A percentile compares a stretch with the other conserved stretches of the same genome.
Evolutionary conservation across 2,113 vertebrate genomes (phyloP).

Genomic region (Proterorhinus semilunaris): DNA sequence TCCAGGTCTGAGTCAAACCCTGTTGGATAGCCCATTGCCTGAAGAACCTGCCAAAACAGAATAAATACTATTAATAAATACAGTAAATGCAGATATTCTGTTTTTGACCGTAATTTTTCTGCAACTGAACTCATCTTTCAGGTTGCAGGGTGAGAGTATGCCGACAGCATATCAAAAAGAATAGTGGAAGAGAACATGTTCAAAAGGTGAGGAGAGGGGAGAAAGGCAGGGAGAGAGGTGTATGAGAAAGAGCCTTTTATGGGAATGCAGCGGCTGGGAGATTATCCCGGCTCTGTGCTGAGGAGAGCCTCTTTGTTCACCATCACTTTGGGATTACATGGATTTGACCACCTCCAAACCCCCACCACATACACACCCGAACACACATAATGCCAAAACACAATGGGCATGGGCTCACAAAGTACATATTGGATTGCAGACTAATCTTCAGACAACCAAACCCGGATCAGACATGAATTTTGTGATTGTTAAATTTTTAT

Average conservation of each 20-base stretch:
- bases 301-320: slow-evolving; percentile 73
- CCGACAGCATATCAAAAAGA: background rate
- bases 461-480: background rate
- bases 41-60: slow-evolving; percentile 82
- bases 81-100: background rate
- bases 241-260: slow-evolving; percentile 65
- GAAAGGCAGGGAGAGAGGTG: slow-evolving; percentile 39
- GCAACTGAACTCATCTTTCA: slow-evolving; percentile 20
- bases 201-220: slow-evolving; percentile 39
- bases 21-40: slow-evolving; percentile 97
- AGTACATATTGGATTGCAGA: slow-evolving; percentile 18
- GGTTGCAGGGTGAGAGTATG: slow-evolving; percentile 2
- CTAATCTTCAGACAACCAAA: background rate
- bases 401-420: background rate
- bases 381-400: background rate
- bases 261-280: slow-evolving; percentile 57
- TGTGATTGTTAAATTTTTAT: background rate
- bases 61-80: background rate
- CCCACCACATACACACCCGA: slow-evolving; percentile 20
- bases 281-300: slow-evolving; percentile 70
- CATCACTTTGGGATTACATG: slow-evolving; percentile 71
- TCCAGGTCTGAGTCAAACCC: slow-evolving; percentile 96
- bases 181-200: slow-evolving; percentile 23
- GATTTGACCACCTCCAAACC: slow-evolving; percentile 59
- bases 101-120: slow-evolving; percentile 47